Conservation (phyloP, 2,113 vertebrate species). For the Otolemur garnettii region DNA sequence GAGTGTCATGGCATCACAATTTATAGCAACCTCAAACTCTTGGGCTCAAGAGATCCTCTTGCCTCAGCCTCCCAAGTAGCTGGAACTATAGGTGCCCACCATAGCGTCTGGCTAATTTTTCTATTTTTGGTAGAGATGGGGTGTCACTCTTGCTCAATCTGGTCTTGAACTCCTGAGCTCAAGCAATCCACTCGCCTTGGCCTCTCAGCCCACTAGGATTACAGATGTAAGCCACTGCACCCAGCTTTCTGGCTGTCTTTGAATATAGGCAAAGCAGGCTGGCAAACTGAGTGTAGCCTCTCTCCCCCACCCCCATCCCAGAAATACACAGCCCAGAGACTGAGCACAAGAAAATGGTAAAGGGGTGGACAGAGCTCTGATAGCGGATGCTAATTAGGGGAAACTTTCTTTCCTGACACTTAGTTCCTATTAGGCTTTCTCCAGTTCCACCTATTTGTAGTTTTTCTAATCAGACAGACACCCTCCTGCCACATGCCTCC, state of each 20-base stretch:
- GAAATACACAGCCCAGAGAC: not conserved
- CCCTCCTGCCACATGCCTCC: not conserved
- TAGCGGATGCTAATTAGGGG: accelerated
- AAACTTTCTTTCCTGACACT: not conserved
- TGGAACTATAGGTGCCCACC: no score
- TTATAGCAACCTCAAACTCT: no score
- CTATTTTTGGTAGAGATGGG: no score
- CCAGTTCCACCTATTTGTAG: not conserved
- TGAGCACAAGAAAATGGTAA: not conserved
- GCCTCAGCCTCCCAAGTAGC: no score
- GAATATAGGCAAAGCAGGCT: not conserved
- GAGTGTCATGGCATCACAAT: no score
- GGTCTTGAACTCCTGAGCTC: no score
- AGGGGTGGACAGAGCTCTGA: not conserved
- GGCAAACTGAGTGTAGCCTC: not conserved
- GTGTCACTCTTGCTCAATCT: no score
- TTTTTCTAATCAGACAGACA: not conserved
- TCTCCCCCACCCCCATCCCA: not conserved
- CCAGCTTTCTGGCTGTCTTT: not conserved
- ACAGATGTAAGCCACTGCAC: no score
- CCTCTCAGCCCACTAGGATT: no score
- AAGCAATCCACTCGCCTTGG: no score
- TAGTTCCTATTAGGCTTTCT: not conserved
- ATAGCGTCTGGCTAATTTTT: no score
- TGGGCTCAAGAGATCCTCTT: no score